Base-by-base conservation (phyloP, 2,797 vertebrate species). In the Chelon labrosus region DNA sequence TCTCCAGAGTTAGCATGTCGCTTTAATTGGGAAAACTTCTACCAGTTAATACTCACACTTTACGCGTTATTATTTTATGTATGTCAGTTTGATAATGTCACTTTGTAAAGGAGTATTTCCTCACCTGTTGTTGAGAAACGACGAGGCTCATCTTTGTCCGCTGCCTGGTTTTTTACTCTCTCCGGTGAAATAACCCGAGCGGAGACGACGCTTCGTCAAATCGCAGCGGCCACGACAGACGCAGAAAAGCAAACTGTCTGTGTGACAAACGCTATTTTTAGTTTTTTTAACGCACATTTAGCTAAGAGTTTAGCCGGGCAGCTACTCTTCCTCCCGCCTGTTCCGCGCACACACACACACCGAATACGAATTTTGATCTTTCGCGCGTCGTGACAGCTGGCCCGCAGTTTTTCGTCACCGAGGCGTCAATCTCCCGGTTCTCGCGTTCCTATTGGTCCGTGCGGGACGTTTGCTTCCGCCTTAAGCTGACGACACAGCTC, bases 371-470 rank as follows among this genome's bases (percentile, higher is more conserved):
- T 65, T 94, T 95, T 88, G 85, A 95, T 75, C 68, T 91, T 95
- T 95, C 92, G 95, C 95, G 95, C 93, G 92, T 83, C 85, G 79
- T 70, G 87, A 90, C 89, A 90, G 87, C 91, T 91, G 91, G 61
- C 47, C 79, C 20, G 12, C 54, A 59, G 76, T 51, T 73, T 72
- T 68, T 70, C 69, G 22, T 58, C 75, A 56, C 5, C 9, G 41
- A 27, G 10, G 41, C 82, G 86, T 91, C 85, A 89, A 89, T 93
- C 90, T 60, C 1, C 10, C 0, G 0, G 1, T 77, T 68, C 72
- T 59, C 63, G 56, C 46, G 0, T 50, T 73, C 27, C 77, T 27
- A 95, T 95, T 95, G 94, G 94, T 74, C 19, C 0, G 12, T 19
- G 7, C 0, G 8, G 1, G 0, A 0, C 0, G 0, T 27, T 37